A percentile compares a stretch with the other conserved stretches of the same genome.
phyloP scores from a whole-genome alignment of 2,113 vertebrate species.

The Jacana jacana region DNA sequence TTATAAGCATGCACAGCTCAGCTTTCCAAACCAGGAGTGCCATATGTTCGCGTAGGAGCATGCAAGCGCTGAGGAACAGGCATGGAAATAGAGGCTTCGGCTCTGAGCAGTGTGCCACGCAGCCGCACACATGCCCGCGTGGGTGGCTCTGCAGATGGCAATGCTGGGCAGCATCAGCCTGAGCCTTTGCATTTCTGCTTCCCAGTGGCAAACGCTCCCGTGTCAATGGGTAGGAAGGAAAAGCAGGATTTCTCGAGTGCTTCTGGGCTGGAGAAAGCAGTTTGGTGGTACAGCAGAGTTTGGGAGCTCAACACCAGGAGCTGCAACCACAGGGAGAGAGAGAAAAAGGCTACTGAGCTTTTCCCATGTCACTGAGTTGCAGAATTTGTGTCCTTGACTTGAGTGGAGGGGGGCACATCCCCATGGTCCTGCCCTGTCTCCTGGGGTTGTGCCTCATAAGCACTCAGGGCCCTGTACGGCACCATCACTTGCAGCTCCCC shows the following conservation, averaged over 20 bases:
- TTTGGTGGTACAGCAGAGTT: neutral
- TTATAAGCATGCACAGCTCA: neutral
- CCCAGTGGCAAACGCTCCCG: neutral
- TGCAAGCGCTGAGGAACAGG: neutral
- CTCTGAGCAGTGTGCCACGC: neutral
- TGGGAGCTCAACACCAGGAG: neutral
- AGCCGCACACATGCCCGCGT: accelerated
- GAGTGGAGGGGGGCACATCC: neutral
- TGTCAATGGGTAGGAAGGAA: neutral
- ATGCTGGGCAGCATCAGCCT: neutral
- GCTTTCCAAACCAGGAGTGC: neutral
- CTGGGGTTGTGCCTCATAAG: accelerated
- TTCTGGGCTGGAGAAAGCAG: neutral
- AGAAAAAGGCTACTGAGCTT: neutral
- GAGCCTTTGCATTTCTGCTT: neutral
- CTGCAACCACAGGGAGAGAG: neutral
- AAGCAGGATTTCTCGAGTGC: neutral
- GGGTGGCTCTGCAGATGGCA: slow-evolving; percentile 12
- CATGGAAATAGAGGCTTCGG: neutral
- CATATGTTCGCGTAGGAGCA: neutral
- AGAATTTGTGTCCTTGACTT: neutral
- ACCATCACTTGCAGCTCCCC: neutral
- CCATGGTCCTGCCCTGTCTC: accelerated
- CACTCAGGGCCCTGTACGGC: accelerated
- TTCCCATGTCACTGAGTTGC: accelerated